Evolutionary conservation across 2,888 invertebrate genomes (phyloP).

Genomic region (Platerodrilus igneus): DNA sequence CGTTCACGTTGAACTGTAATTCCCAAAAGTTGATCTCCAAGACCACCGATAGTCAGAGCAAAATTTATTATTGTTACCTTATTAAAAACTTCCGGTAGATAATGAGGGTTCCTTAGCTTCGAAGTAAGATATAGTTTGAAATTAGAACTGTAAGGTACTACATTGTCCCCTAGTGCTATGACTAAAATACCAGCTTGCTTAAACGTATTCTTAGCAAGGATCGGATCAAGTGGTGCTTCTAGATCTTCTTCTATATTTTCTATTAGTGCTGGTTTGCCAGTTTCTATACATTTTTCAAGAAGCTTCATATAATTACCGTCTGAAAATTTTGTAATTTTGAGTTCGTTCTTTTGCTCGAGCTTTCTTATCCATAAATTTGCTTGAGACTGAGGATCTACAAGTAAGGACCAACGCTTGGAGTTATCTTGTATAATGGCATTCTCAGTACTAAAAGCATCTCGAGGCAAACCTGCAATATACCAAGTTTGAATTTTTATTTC

Average conservation of each 20-base stretch:
- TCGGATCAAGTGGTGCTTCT: constrained; percentile 73
- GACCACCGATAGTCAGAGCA: constrained; percentile 73
- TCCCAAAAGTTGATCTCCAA: constrained; percentile 78
- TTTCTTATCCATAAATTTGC: constrained; percentile 83
- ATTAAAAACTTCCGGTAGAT: constrained; percentile 77
- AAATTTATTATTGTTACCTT: constrained; percentile 82
- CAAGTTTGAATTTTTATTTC: constrained; percentile 84
- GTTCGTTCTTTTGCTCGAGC: constrained; percentile 68
- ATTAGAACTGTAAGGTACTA: constrained; percentile 68
- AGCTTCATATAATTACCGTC: constrained; percentile 72
- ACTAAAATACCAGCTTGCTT: constrained; percentile 68
- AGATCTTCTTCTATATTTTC: constrained; percentile 75
- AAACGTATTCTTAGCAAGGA: constrained; percentile 70
- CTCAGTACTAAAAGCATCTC: constrained; percentile 77
- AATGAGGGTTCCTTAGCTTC: constrained; percentile 79
- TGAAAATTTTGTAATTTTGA: constrained; percentile 68
- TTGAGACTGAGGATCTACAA: constrained; percentile 81
- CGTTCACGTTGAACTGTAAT: constrained; percentile 82
- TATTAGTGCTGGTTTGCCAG: constrained; percentile 71
- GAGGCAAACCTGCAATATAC: constrained; percentile 76
- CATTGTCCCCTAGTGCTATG: constrained; percentile 73
- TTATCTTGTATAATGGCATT: constrained; percentile 81
- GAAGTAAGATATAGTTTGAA: constrained; percentile 80
- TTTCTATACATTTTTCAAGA: constrained; percentile 69
- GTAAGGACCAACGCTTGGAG: constrained; percentile 71